These are phyloP conservation scores for Aegotheles bennettii DNA, from an alignment of 2,113 vertebrate species.

Conservation along the genomic window DNA sequence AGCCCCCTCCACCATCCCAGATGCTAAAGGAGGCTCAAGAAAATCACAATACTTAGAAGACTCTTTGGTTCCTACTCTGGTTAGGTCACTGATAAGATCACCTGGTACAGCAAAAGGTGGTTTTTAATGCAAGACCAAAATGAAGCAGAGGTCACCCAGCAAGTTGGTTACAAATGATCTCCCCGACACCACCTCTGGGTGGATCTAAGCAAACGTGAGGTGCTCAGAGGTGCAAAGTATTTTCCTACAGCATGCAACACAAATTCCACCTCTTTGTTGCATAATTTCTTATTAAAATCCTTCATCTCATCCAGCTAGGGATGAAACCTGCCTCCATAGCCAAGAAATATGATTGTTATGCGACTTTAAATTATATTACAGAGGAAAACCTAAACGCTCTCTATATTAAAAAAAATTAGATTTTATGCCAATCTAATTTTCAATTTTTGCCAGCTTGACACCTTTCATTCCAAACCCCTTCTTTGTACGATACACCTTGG, in stretches of 20 bases:
- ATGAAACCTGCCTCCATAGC: not conserved
- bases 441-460: slow-evolving; percentile 57
- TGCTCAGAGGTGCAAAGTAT: not conserved
- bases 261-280: not conserved
- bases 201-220: not conserved
- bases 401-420: slow-evolving; percentile 31
- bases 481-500: not conserved
- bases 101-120: not conserved
- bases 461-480: slow-evolving; percentile 21
- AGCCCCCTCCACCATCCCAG: too few relatives aligned
- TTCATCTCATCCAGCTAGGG: not conserved
- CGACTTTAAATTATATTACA: slow-evolving; percentile 29
- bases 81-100: not conserved
- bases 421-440: slow-evolving; percentile 57
- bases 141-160: not conserved
- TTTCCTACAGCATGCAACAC: not conserved
- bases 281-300: slow-evolving; percentile 38
- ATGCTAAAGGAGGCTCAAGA: not conserved
- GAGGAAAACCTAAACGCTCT: not conserved
- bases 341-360: not conserved
- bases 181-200: not conserved
- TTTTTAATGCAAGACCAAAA: not conserved
- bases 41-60: not conserved
- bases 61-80: not conserved
- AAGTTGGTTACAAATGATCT: not conserved